Base-by-base conservation (phyloP, 1,140 invertebrate genomes). In the Hyles vespertilio region DNA sequence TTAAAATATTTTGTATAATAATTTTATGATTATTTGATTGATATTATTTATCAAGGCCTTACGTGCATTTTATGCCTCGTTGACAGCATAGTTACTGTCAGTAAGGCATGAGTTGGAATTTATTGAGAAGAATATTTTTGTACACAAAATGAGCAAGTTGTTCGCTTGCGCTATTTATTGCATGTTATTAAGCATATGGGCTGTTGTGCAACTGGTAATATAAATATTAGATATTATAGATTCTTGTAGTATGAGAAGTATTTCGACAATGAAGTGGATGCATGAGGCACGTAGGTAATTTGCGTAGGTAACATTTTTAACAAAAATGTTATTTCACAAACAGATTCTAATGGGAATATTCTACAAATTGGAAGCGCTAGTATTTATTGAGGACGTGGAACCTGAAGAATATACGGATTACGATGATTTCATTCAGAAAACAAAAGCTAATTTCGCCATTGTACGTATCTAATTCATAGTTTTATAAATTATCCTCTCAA, bases 261-360 rank as follows among this genome's bases (percentile, higher is more conserved):
- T 46, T 3, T 5, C 44, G 44, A 46, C 3, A 7, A 46, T n/a
- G n/a, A n/a, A n/a, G n/a, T n/a, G n/a, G n/a, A n/a, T n/a, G n/a
- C n/a, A n/a, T n/a, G n/a, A n/a, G n/a, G 36, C 36, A 36, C 36
- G 7, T 36, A 4, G 3, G 3, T 4, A 36, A 36, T 36, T 36
- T 3, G 7, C 3, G 7, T 36, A 4, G 7, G 36, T 36, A 36
- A 4, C 3, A 36, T 4, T 36, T 36, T 4, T 4, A 36, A 3
- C 7, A 1, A 40, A 40, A 47, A 22, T 11, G 46, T 47, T 8
- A 8, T 51, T 9, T 75, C 73, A 22, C 22, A 22, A 1, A 43
- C 72, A 87, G 84, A 11, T 65, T 12, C 33, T 84, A 33, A 83
- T 87, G 84, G 80, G 79, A n/a, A 59, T 79, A 46, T 73, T 78